phyloP scores from a whole-genome alignment of 2,888 invertebrate genomes.

The Spatulosminthurus flaviceps region DNA sequence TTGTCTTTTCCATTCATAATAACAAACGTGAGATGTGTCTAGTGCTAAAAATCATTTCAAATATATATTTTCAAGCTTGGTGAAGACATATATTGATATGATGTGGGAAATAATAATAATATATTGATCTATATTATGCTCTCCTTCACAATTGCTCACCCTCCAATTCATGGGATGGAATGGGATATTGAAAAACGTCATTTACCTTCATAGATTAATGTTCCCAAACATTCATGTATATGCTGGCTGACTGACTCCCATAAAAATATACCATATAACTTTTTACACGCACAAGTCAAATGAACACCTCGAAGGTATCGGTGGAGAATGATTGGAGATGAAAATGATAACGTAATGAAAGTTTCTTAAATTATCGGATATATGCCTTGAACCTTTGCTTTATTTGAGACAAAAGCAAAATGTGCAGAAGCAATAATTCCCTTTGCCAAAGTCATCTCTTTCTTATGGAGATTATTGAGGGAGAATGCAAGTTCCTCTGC shows the following conservation, averaged over 20 bases:
- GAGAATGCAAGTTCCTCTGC: no score
- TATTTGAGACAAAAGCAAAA: background rate
- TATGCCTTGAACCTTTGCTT: conserved; percentile 5
- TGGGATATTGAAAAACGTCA: background rate
- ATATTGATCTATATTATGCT: conserved; percentile 10
- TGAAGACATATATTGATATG: background rate
- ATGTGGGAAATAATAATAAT: background rate
- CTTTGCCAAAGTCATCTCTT: background rate
- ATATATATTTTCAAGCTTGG: no score
- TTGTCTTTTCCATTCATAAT: conserved; percentile 14
- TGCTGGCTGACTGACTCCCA: background rate
- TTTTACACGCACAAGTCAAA: background rate
- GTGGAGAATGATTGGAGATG: background rate
- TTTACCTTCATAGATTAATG: background rate
- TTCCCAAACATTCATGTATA: background rate
- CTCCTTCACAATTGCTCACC: background rate
- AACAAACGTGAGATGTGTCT: background rate
- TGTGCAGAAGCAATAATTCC: background rate
- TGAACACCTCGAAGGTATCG: no score
- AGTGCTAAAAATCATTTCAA: background rate
- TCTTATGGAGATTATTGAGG: no score
- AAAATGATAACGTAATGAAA: conserved; percentile 13
- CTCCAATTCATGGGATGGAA: background rate
- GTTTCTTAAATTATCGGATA: conserved; percentile 2
- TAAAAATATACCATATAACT: background rate